These are phyloP conservation scores for Syngnathoides biaculeatus DNA, from an alignment of 2,113 vertebrate genomes.

Conservation along the genomic window DNA sequence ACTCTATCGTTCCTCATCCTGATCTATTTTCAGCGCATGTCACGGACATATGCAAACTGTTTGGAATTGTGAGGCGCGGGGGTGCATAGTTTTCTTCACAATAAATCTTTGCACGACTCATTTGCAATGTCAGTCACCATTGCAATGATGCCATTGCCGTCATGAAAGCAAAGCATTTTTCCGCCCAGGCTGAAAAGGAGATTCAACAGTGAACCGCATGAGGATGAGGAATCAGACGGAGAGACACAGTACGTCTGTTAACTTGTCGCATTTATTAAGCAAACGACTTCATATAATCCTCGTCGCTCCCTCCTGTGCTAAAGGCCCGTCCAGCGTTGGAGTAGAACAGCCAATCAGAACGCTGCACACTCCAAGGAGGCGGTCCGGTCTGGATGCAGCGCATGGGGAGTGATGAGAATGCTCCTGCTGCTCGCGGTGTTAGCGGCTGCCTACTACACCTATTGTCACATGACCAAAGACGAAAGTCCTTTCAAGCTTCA, in stretches of 20 bases:
- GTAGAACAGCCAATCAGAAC: slow-evolving; percentile 38
- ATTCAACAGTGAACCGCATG: slow-evolving; percentile 4
- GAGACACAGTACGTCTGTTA: slow-evolving; percentile 26
- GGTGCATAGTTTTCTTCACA: neutral
- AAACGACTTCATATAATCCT: neutral
- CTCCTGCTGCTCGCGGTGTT: slow-evolving; percentile 54
- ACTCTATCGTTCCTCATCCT: no score
- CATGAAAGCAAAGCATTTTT: neutral
- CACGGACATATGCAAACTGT: no score
- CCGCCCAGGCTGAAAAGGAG: slow-evolving; percentile 34
- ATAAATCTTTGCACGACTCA: no score
- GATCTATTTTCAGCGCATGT: no score
- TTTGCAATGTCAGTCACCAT: neutral
- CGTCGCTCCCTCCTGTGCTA: neutral
- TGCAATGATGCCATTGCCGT: neutral
- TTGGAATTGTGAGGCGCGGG: neutral
- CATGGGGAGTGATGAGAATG: slow-evolving; percentile 38
- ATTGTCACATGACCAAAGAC: slow-evolving; percentile 34
- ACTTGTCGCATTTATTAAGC: neutral
- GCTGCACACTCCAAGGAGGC: slow-evolving; percentile 17
- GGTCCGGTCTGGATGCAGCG: slow-evolving; percentile 19
- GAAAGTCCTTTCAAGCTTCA: slow-evolving; percentile 24
- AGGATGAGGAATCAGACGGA: slow-evolving; percentile 3
- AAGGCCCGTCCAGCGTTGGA: slow-evolving; percentile 39
- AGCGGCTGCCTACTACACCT: slow-evolving; percentile 58